Conservation (phyloP, 2,113 vertebrate species). For the Dicentrarchus labrax region DNA sequence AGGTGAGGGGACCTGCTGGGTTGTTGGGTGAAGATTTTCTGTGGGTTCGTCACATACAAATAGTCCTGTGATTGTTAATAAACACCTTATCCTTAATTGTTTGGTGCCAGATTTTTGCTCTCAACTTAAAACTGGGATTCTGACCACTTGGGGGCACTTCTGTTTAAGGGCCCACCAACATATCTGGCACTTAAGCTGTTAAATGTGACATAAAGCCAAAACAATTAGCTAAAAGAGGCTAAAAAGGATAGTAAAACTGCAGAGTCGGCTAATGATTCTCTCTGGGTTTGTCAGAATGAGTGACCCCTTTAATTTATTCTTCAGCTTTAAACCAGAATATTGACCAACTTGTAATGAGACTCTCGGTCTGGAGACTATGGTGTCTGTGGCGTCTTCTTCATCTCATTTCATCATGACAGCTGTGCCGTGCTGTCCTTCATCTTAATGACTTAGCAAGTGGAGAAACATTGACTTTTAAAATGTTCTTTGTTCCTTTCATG, state of each 20-base stretch:
- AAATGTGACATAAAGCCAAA: background rate
- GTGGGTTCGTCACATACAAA: background rate
- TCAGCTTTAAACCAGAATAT: background rate
- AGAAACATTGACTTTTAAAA: background rate
- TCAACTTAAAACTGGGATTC: background rate
- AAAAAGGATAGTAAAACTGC: background rate
- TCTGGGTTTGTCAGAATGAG: background rate
- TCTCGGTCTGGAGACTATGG: background rate
- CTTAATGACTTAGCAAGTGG: background rate
- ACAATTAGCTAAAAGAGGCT: background rate
- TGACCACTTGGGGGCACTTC: background rate
- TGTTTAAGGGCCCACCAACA: background rate
- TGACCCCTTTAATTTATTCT: background rate
- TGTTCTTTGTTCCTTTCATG: background rate
- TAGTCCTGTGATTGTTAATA: background rate
- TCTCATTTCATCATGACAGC: background rate
- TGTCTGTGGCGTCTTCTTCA: constrained; percentile 8
- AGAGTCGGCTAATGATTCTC: background rate
- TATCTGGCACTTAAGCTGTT: background rate
- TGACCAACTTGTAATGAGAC: background rate
- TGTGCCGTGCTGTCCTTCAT: background rate
- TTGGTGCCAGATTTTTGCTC: background rate
- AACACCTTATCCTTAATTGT: background rate
- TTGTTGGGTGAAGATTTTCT: background rate
- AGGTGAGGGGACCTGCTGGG: background rate